Evolutionary conservation across 2,888 invertebrate genomes (phyloP), one percentile per base, ranked within the genome.

Genomic region (Syrista parreyssii): DNA sequence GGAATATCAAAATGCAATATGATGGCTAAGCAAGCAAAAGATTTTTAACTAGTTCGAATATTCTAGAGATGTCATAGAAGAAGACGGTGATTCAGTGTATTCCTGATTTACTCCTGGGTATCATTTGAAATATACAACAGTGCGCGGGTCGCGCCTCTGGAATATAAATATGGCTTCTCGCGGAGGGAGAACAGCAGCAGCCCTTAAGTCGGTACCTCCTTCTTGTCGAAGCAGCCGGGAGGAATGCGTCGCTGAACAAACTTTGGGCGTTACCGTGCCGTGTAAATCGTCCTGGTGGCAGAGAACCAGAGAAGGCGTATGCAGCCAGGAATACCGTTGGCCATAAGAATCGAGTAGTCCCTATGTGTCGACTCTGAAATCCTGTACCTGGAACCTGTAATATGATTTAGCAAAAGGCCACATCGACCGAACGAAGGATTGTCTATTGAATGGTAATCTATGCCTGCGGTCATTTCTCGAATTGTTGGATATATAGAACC

Each of bases 361-460:
- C 23, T 55, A 0, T 9, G 55, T 6, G 23, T 55, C 9, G 55
- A 23, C 55, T 55, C 23, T 23, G 55, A 55, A 55, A 55, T 55
- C 23, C 30, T 69, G 30, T 55, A 71, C 71, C 55, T 55, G 55
- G 12, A 71, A 71, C 31, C 40, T 12, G 73, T 34, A 77, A 78
- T 82, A 83, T 87, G 85, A 87, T 87, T 87, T 85, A 87, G 82
- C 78, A 82, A 85, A 81, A 84, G 80, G 79, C 82, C 79, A 79
- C 74, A 23, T 55, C 55, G 55, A 55, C 55, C 55, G 55, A 55
- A 55, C 84, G 86, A 85, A 86, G 86, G 86, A 87, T 88, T 84
- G 84, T 86, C 86, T 83, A 88, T 88, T 87, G 84, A 87, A 88
- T 88, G 86, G 84, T 87, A 87, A 87, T 87, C 84, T 83, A 9